These are phyloP conservation scores for Arenaria interpres DNA, from an alignment of 2,113 vertebrate genomes.

Conservation along the genomic window DNA sequence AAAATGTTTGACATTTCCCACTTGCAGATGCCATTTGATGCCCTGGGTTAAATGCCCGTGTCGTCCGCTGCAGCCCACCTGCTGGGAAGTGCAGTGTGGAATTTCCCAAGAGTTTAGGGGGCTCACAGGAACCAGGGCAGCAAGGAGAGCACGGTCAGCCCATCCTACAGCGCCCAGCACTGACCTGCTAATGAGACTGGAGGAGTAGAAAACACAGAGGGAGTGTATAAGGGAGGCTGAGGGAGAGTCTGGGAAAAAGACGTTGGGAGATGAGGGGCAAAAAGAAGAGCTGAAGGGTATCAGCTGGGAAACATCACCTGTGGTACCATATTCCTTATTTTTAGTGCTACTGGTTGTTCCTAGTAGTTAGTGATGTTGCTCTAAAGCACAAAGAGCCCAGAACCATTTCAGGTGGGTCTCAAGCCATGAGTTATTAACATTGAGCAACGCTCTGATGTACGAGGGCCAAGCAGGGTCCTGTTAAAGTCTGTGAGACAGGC, in stretches of 20 bases:
- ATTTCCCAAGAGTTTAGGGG: background rate
- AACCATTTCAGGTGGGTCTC: background rate
- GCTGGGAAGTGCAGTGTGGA: background rate
- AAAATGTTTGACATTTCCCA: background rate
- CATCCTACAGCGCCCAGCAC: background rate
- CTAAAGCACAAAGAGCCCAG: background rate
- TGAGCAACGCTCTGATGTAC: background rate
- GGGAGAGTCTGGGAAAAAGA: background rate
- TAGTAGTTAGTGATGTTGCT: background rate
- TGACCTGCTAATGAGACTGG: background rate
- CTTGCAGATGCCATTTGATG: background rate
- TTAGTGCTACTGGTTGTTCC: background rate
- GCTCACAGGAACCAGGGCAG: accelerated
- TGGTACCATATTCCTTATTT: background rate
- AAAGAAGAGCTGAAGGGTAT: background rate
- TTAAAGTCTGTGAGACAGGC: background rate
- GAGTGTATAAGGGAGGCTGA: background rate
- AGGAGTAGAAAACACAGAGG: background rate
- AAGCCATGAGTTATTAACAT: background rate
- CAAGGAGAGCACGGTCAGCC: accelerated
- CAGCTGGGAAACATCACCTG: background rate
- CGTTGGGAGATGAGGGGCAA: background rate
- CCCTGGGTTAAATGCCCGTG: accelerated
- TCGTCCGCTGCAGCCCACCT: background rate
- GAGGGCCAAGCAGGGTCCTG: background rate